Evolutionary conservation across 2,797 vertebrate genomes (phyloP), one percentile per base, ranked within the genome.

Genomic region (Tokudaia muenninki): DNA sequence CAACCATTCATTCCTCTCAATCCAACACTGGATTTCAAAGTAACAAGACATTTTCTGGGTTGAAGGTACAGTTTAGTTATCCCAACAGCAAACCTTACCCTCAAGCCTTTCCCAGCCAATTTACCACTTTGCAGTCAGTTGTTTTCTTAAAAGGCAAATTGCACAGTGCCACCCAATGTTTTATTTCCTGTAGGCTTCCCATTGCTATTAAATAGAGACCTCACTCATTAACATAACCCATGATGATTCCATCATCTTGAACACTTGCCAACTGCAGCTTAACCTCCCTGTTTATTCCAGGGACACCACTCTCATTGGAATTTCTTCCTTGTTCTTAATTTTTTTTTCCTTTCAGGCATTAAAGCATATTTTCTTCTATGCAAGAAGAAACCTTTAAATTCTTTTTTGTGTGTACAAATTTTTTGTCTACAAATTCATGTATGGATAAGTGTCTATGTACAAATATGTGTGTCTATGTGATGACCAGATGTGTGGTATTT

Each of bases 91-190:
- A 67, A 86, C 17, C 26, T 47, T 87, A n/a, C 8, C 37, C 31
- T 50, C 22, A 87, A 87, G 26, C 0, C 50, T 87, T 67, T 78
- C 79, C 47, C 41, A 75, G n/a, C 12, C 55, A 57, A 41, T 79
- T 83, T 95, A 72, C 24, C 14, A 70, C 65, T 90, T 37, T 59
- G 21, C 2, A 61, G 47, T 34, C 17, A 90, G n/a, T 47, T 79
- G 63, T 86, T 55, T 65, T 92, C 59, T 93, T 75, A 80, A 74
- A 89, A 87, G 65, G 70, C n/a, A 90, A 94, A 92, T 75, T 63
- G 67, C 29, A 57, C 4, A 55, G 24, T 80, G 57, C 16, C 50
- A 78, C 16, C 13, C 21, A 22, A 17, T 29, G 3, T 4, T 34
- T 87, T 80, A 29, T 6, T 31, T 50, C 63, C 10, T 11, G 6